Evolutionary conservation across 2,888 invertebrate species (phyloP).

Genomic region (Crossocerus cetratus): DNA sequence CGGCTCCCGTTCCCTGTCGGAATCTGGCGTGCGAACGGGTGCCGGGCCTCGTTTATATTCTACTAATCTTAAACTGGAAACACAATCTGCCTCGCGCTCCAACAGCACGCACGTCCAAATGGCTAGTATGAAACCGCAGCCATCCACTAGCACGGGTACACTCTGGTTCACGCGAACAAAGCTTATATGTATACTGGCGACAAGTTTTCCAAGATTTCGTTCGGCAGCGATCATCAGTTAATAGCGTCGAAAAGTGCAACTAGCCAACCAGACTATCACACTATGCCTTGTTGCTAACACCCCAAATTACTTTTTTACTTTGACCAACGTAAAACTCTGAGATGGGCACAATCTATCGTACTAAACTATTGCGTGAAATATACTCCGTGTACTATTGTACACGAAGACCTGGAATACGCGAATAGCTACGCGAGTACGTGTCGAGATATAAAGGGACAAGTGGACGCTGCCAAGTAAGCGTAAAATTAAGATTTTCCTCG

Average conservation of each 20-base stretch:
- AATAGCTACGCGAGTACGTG: neutral
- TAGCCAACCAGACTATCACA: too few species aligned
- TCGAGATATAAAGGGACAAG: neutral
- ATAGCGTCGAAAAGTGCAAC: too few species aligned
- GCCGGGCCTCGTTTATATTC: constrained; percentile 21
- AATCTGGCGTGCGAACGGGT: constrained; percentile 7
- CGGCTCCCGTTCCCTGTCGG: neutral
- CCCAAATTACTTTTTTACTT: constrained; percentile 10
- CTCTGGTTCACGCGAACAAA: too few species aligned
- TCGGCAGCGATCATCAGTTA: constrained; percentile 6
- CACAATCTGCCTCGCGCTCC: constrained; percentile 36
- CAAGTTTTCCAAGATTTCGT: constrained; percentile 16
- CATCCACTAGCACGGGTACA: too few species aligned
- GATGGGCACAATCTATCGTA: too few species aligned
- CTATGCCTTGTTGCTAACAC: constrained; percentile 7
- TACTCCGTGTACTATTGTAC: neutral
- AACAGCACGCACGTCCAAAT: constrained; percentile 26
- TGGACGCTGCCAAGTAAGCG: neutral
- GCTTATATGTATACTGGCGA: too few species aligned
- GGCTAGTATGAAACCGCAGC: neutral
- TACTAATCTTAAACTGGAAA: constrained; percentile 39
- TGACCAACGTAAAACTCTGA: neutral
- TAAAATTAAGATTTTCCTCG: constrained; percentile 11
- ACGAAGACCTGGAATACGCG: neutral
- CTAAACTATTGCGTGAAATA: neutral